Base-by-base conservation (phyloP, 2,113 vertebrate species). In the Campylomormyrus numenius region DNA sequence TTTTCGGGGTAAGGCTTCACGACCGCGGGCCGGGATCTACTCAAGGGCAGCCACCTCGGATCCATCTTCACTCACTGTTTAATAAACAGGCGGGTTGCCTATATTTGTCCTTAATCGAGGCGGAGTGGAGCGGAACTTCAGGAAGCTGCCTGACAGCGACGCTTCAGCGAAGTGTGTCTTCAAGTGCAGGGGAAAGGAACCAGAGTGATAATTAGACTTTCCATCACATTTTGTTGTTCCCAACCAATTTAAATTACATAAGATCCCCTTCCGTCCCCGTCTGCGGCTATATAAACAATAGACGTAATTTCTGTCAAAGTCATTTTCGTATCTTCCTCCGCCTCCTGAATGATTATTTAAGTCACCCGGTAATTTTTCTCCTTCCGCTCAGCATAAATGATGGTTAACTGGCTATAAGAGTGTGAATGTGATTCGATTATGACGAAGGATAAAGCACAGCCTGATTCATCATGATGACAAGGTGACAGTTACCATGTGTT, bases 241-340 rank as follows among this genome's bases (percentile, higher is more conserved):
- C 93, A 95, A 93, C 94, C 96, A 96, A 97, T 96, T 96, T 96
- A 95, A 96, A 96, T 95, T 94, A 95, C 95, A 96, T 95, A 94
- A 53, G 50, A 53, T 87, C 52, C 35, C 13, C 94, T 95, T 93
- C 94, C 93, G 50, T 95, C 95, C 95, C 92, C 91, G 95, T 83
- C 31, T 85, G 92, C 96, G 96, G 96, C 95, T 96, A 95, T 95
- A 95, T 95, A 95, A 97, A 96, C 95, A 96, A 96, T 95, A 96
- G 95, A 96, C 95, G 94, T 95, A 96, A 96, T 87, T 97, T 96
- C 95, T 49, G 95, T 95, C 96, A 96, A 94, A 97, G 96, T 96
- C 95, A 96, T 91, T 95, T 93, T 94, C 95, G 93, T 96, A 96
- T 95, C 96, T 96, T 94, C 96, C 96, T 96, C 95, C 90, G 24